These are phyloP conservation scores for Anolis carolinensis DNA, from an alignment of 2,113 vertebrate species.

Conservation along the genomic window DNA sequence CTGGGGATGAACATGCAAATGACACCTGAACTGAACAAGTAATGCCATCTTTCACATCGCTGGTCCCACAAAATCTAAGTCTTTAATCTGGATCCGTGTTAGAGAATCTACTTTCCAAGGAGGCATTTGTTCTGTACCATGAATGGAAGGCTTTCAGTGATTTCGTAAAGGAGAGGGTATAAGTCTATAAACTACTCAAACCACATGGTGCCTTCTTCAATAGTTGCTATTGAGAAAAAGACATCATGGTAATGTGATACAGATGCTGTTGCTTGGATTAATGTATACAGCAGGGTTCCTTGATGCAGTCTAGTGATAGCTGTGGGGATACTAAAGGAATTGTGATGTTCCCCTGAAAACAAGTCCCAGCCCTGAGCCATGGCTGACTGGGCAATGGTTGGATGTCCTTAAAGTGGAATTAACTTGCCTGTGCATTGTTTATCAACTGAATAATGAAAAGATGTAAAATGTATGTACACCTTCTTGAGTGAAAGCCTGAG, in stretches of 20 bases:
- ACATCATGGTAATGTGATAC: neutral
- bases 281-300: neutral
- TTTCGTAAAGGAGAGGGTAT: neutral
- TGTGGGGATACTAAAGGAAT: neutral
- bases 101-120: neutral
- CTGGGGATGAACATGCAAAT: neutral
- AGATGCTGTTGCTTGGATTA: neutral
- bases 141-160: neutral
- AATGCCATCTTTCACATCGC: neutral
- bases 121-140: no score
- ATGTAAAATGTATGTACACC: no score
- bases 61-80: neutral
- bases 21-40: neutral
- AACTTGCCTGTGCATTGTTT: no score
- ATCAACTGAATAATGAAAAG: no score
- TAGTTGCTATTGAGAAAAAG: neutral
- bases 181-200: neutral
- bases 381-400: neutral
- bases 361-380: neutral
- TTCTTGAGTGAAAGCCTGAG: no score
- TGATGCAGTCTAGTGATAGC: neutral
- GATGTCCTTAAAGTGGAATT: no score
- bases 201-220: neutral
- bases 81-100: neutral
- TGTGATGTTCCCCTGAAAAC: neutral